Conservation (phyloP, 23 tunicate species). For the Clavelina lepadiformis region DNA sequence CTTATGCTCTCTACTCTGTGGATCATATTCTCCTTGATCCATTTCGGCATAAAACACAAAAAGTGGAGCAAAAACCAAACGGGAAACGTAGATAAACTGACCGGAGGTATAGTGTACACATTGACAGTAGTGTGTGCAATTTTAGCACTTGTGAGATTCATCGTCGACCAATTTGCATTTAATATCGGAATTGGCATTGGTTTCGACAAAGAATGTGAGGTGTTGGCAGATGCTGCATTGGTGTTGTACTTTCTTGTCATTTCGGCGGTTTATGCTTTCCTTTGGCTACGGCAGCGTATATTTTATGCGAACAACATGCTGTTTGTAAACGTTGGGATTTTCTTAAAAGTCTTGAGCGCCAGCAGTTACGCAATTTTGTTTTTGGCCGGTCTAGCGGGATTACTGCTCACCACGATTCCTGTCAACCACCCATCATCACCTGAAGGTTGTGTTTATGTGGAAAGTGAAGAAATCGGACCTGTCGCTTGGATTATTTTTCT, state of each 20-base stretch:
- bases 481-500: background rate
- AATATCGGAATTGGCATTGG: conserved; percentile 10
- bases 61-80: background rate
- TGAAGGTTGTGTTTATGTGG: conserved; percentile 16
- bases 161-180: conserved; percentile 9
- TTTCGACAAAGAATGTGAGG: conserved; percentile 19
- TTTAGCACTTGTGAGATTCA: conserved; percentile 14
- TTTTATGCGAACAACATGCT: conserved; percentile 41
- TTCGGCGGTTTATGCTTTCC: conserved; percentile 15
- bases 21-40: conserved; percentile 8
- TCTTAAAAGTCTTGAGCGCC: conserved; percentile 22
- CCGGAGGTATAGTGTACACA: conserved; percentile 10
- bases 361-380: conserved; percentile 15
- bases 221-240: conserved; percentile 26
- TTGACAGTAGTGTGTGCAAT: conserved; percentile 25
- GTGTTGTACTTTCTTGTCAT: conserved; percentile 26
- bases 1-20: conserved; percentile 3
- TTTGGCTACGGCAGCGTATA: conserved; percentile 50
- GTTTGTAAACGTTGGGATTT: conserved; percentile 5
- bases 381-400: conserved; percentile 5
- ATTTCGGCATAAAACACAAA: conserved; percentile 2
- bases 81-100: conserved; percentile 2
- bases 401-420: conserved; percentile 11
- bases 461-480: background rate
- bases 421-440: conserved; percentile 10